Evolutionary conservation across 2,888 invertebrate species (phyloP).

Genomic region (Liopterus haemorrhoidalis): DNA sequence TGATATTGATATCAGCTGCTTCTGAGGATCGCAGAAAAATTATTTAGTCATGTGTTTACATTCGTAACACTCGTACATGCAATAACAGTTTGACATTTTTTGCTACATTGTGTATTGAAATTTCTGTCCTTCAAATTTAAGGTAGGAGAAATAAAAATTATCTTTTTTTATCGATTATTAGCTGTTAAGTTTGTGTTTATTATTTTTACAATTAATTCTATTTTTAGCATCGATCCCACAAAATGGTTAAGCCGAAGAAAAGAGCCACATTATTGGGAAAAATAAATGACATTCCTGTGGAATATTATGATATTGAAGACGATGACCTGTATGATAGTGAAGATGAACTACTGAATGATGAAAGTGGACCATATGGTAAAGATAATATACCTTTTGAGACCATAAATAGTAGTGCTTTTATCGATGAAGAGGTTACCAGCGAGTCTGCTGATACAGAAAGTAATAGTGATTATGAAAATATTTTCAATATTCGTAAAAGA

Average conservation of each 20-base stretch:
- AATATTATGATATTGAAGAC: slow-evolving; percentile 11
- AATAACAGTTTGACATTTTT: too few relatives aligned
- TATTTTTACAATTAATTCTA: too few relatives aligned
- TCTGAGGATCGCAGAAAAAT: too few relatives aligned
- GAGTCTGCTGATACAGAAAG: slow-evolving; percentile 5
- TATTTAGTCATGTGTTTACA: too few relatives aligned
- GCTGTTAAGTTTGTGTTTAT: too few relatives aligned
- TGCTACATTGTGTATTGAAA: too few relatives aligned
- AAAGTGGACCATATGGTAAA: neutral
- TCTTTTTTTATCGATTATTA: too few relatives aligned
- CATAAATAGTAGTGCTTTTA: slow-evolving; percentile 3
- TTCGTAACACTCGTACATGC: too few relatives aligned
- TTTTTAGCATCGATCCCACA: too few relatives aligned
- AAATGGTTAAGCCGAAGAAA: neutral
- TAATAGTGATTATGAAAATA: slow-evolving; percentile 14
- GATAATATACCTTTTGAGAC: slow-evolving; percentile 7
- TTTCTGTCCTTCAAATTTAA: too few relatives aligned
- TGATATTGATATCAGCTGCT: too few relatives aligned
- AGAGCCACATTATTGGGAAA: slow-evolving; percentile 3
- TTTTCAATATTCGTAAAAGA: slow-evolving; percentile 6
- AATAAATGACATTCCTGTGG: neutral
- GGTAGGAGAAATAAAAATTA: too few relatives aligned
- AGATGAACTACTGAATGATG: slow-evolving; percentile 3
- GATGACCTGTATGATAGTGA: slow-evolving; percentile 13
- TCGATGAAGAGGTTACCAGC: slow-evolving; percentile 3